Evolutionary conservation across 2,113 vertebrate genomes (phyloP), one percentile per base, ranked within the genome.

Genomic region (Alaudala cheleensis): DNA sequence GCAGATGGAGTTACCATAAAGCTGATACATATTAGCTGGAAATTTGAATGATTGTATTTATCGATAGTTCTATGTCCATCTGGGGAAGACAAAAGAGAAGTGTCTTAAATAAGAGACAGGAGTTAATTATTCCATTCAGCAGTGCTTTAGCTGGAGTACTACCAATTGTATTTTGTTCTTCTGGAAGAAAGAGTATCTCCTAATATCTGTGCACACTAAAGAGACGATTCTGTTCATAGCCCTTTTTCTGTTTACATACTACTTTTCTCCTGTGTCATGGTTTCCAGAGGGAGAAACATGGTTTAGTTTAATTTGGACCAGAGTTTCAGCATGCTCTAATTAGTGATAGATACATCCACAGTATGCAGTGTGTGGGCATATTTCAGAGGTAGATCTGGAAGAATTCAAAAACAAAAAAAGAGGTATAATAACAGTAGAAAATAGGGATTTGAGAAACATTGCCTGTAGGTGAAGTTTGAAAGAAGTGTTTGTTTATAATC

Each of bases 71-170:
- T 82, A 14, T 73, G 66, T 90, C 29, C 34, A 86, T 23, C 66
- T 90, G 50, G n/a, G 26, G 14, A 67, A 78, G 31, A 80, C 40
- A 65, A 57, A 79, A 85, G 17, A 60, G 39, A 56, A 91, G 6
- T 51, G 31, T 88, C 50, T 92, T 88, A 93, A 87, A 69, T 94
- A 69, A 91, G 74, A 77, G 49, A 76, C 0, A 1, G 34, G n/a
- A 85, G 26, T 51, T 81, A 90, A 82, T 93, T 95, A 88, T 80
- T 95, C 78, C 31, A 34, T 92, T 82, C 79, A 90, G 14, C 9
- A 82, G 21, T 21, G 13, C 10, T 58, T 89, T 39, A 71, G 19
- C 40, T 90, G 23, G 14, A 90, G 65, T 90, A 81, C 33, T 58
- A 44, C 2, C 62, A 49, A 34, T 51, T 87, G 24, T 60, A 45